These are phyloP conservation scores for Fragum sueziense DNA, from an alignment of 2,888 invertebrate species.

Conservation along the genomic window DNA sequence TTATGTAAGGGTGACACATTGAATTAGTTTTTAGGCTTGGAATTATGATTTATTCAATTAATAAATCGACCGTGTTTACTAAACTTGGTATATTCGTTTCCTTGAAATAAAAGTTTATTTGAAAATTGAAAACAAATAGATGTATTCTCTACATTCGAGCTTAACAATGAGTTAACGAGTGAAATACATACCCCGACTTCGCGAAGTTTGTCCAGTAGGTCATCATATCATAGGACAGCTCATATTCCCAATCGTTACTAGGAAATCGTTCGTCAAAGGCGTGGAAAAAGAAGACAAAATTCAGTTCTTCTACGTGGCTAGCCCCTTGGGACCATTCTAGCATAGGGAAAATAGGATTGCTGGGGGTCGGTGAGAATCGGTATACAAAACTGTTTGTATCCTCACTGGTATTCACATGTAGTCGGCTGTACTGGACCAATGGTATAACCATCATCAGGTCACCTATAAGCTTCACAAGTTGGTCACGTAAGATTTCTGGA, in stretches of 20 bases:
- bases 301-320: slow-evolving; percentile 77
- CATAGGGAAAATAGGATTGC: slow-evolving; percentile 31
- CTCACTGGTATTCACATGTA: neutral
- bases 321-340: slow-evolving; percentile 72
- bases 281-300: slow-evolving; percentile 72
- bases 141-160: too few species aligned
- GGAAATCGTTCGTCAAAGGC: neutral
- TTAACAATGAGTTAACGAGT: too few species aligned
- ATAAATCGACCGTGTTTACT: too few species aligned
- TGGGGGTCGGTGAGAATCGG: neutral
- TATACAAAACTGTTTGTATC: slow-evolving; percentile 3
- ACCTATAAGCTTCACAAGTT: slow-evolving; percentile 5
- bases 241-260: slow-evolving; percentile 18
- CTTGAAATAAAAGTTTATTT: too few species aligned
- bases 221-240: slow-evolving; percentile 7
- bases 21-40: too few species aligned
- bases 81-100: too few species aligned
- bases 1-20: too few species aligned
- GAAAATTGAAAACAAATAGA: too few species aligned
- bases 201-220: slow-evolving; percentile 24
- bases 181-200: slow-evolving; percentile 12
- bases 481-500: neutral
- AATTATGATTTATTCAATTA: too few species aligned
- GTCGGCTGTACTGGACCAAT: neutral
- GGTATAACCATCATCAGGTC: slow-evolving; percentile 12